These are phyloP conservation scores for Pseudopodoces humilis DNA, from an alignment of 2,113 vertebrate species.

Conservation along the genomic window DNA sequence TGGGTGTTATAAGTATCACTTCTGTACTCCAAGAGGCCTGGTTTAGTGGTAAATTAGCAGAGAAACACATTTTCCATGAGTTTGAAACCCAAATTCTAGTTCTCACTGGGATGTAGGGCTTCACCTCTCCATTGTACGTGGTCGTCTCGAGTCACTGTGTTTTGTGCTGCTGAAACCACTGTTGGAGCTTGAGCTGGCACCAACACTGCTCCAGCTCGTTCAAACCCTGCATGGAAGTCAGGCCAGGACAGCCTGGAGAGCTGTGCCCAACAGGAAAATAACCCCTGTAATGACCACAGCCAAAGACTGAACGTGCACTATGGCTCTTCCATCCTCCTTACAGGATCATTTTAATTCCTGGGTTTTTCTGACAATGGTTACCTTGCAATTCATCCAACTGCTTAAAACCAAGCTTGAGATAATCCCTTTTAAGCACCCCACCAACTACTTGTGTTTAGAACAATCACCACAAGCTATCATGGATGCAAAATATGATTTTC, in stretches of 20 bases:
- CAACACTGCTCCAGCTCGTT: background rate
- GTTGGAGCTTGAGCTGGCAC: rapidly evolving
- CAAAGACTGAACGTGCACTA: rapidly evolving
- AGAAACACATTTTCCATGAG: background rate
- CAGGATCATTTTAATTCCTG: background rate
- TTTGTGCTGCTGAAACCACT: background rate
- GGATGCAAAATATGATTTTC: background rate
- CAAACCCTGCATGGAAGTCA: background rate
- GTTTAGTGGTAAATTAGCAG: background rate
- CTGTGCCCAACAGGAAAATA: background rate
- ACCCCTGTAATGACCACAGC: rapidly evolving
- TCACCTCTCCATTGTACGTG: rapidly evolving
- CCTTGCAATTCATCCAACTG: background rate
- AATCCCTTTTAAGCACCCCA: background rate
- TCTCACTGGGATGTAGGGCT: background rate
- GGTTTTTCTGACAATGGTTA: background rate
- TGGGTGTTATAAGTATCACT: background rate
- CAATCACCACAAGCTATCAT: background rate
- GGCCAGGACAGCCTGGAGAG: background rate
- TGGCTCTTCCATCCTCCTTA: background rate
- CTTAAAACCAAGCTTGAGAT: background rate
- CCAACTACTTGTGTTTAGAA: background rate
- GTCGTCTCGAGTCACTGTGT: rapidly evolving
- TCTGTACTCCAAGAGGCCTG: background rate
- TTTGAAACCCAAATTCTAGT: background rate